Percentiles rank a stretch among this genome's conserved stretches.
Evolutionary conservation across 1,140 invertebrate genomes (phyloP).

Genomic region (Campodea augens): DNA sequence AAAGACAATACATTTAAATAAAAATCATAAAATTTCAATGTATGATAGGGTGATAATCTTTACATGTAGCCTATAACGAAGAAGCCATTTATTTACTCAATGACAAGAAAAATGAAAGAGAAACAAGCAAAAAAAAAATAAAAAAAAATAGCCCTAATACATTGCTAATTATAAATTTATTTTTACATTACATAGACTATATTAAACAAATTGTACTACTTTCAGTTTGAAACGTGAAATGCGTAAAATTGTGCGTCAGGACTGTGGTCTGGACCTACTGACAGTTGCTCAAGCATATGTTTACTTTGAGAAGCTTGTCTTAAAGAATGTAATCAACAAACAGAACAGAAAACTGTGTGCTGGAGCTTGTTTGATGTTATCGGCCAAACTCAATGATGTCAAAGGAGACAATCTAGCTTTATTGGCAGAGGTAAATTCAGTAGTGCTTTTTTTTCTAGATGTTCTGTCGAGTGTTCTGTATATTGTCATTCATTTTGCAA

Average conservation of each 20-base stretch:
- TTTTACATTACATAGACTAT: no score
- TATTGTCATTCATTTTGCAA: no score
- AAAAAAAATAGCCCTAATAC: neutral
- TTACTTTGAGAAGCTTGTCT: slow-evolving; percentile 90
- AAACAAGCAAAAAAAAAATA: no score
- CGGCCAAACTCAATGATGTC: slow-evolving; percentile 90
- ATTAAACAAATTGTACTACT: slow-evolving; percentile 19
- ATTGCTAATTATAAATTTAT: no score
- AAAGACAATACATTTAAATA: no score
- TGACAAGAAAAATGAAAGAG: no score
- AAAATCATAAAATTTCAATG: no score
- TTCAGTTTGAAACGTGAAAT: slow-evolving; percentile 83
- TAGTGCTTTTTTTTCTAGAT: no score
- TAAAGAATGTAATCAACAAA: slow-evolving; percentile 83
- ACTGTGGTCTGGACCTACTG: slow-evolving; percentile 66
- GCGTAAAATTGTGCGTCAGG: slow-evolving; percentile 75
- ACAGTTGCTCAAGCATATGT: slow-evolving; percentile 92
- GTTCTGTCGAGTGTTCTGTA: slow-evolving; percentile 3
- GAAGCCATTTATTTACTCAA: no score
- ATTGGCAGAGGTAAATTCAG: slow-evolving; percentile 75
- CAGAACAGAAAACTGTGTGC: slow-evolving; percentile 87
- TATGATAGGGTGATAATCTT: no score
- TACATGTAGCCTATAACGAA: no score
- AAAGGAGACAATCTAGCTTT: slow-evolving; percentile 71
- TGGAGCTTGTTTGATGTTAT: slow-evolving; percentile 78